Conservation (phyloP, 2,888 invertebrate genomes). For the Perizoma flavofasciatum region DNA sequence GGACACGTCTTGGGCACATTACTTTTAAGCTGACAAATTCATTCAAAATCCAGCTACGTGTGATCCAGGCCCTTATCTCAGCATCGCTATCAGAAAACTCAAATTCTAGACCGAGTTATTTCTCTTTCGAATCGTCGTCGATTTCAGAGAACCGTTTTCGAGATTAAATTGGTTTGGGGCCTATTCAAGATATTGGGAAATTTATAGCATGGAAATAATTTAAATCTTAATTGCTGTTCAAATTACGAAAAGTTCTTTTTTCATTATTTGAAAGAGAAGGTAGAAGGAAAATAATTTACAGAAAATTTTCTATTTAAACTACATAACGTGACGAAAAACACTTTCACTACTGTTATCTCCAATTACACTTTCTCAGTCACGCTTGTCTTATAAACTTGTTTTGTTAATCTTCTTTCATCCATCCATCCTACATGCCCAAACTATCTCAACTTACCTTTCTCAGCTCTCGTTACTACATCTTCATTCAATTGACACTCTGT, state of each 20-base stretch:
- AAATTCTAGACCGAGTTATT: conserved; percentile 23
- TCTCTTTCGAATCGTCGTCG: conserved; percentile 15
- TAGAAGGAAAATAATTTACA: not conserved
- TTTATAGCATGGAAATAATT: conserved; percentile 10
- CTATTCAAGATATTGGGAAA: conserved; percentile 13
- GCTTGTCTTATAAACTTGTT: no score
- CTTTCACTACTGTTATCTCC: no score
- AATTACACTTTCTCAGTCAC: no score
- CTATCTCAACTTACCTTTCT: no score
- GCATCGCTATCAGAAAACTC: conserved; percentile 24
- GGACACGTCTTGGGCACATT: no score
- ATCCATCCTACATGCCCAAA: no score
- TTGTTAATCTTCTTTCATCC: no score
- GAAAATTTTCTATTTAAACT: not conserved
- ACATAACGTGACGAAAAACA: no score
- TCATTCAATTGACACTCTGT: no score
- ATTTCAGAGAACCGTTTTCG: conserved; percentile 6
- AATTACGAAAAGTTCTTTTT: not conserved
- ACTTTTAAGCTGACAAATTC: no score
- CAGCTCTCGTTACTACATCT: no score
- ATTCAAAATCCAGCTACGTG: not conserved
- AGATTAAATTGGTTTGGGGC: conserved; percentile 16
- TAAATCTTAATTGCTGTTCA: not conserved
- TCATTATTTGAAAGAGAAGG: not conserved
- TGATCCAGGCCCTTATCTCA: conserved; percentile 21